Base-by-base conservation (phyloP, 2,888 invertebrate species). In the Clivina fossor region DNA sequence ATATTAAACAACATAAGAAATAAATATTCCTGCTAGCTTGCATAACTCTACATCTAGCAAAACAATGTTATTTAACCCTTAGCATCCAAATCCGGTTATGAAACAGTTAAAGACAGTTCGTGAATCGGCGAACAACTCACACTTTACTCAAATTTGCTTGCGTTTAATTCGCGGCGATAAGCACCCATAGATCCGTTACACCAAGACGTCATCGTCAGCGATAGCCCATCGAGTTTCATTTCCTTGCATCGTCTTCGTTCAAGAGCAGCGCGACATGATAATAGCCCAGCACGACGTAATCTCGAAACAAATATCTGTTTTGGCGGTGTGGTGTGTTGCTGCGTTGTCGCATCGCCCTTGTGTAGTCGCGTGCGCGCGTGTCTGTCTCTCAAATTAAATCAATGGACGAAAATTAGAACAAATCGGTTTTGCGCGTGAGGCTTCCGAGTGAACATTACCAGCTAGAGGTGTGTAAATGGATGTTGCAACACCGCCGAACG, bases 141-240 rank as follows among this genome's bases (percentile, higher is more conserved):
- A n/a, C n/a, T n/a, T n/a, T n/a, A n/a, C n/a, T n/a, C n/a, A n/a
- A n/a, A n/a, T n/a, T n/a, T n/a, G n/a, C n/a, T n/a, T n/a, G n/a
- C n/a, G 11, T 33, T 26, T 49, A 49, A 49, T 49, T 49, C 49
- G 15, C 24, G 19, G 20, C 37, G 49, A 49, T 49, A 49, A 49
- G 49, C 37, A 49, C 32, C 33, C 9, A 13, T 20, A 24, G 20
- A 7, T 16, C 18, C 15, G 9, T 5, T 5, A 22, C 7, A n/a
- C 15, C 19, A 40, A 16, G 33, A 4, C 40, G 20, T 40, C 40
- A 40, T 16, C 33, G 4, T 33, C 33, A 33, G 33, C 16, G 33
- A 33, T 33, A 16, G 8, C 32, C 18, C 26, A n/a, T 28, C 30
- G n/a, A n/a, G n/a, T 44, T 28, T 18, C 30, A 9, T 43, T 24